These are phyloP conservation scores for Galerucella nymphaeae DNA, from an alignment of 2,888 invertebrate genomes.

Conservation along the genomic window DNA sequence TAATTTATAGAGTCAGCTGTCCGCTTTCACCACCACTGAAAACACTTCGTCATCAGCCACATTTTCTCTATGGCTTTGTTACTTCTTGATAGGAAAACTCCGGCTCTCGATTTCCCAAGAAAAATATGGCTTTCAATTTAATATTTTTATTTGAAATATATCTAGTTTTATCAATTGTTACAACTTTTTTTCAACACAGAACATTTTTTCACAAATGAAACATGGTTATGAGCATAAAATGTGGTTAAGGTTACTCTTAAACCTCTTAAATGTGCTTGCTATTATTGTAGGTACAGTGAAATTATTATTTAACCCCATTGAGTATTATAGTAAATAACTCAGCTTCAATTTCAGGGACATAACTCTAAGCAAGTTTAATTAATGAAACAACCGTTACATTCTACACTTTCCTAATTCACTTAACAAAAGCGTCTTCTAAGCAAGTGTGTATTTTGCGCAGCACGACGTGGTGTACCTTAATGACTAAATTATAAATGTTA, in stretches of 20 bases:
- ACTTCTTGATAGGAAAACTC: slow-evolving; percentile 11
- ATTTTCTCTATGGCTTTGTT: slow-evolving; percentile 20
- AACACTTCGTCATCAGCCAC: slow-evolving; percentile 40
- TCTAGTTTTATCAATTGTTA: not conserved
- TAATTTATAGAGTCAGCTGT: slow-evolving; percentile 39
- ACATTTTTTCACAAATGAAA: too few relatives aligned
- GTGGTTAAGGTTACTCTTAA: too few relatives aligned
- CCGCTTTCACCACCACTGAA: slow-evolving; percentile 32
- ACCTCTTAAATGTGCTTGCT: not conserved
- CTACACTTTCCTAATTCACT: slow-evolving; percentile 40
- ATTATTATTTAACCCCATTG: not conserved
- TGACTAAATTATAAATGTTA: slow-evolving; percentile 40
- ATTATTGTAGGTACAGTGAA: not conserved
- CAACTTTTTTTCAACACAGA: too few relatives aligned
- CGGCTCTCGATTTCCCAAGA: slow-evolving; percentile 7
- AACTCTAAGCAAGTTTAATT: slow-evolving; percentile 39
- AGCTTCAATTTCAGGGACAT: slow-evolving; percentile 4
- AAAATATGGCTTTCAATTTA: slow-evolving; percentile 7
- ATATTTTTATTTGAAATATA: not conserved
- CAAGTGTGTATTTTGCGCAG: slow-evolving; percentile 31
- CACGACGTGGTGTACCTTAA: slow-evolving; percentile 23
- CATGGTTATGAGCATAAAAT: too few relatives aligned
- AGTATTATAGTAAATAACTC: not conserved
- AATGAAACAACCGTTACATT: slow-evolving; percentile 34
- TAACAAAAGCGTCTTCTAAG: slow-evolving; percentile 40